A percentile compares a stretch with the other conserved stretches of the same genome.
Conservation (phyloP, 2,888 invertebrate species). For the Iselma pallidipennis region DNA sequence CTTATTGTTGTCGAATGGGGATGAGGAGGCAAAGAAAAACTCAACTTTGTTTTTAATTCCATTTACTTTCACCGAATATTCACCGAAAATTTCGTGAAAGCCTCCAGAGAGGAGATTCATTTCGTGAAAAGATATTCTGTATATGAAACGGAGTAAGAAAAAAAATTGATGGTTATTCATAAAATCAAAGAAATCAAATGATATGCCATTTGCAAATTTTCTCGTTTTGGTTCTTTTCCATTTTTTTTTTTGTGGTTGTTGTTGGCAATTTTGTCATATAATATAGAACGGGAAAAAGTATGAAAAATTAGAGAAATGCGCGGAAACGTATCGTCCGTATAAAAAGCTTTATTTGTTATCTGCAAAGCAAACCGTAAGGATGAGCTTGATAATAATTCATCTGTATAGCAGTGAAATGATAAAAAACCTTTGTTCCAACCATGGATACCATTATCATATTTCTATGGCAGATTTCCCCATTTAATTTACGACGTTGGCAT, state of each 20-base stretch:
- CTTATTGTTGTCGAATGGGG: neutral
- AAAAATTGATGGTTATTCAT: neutral
- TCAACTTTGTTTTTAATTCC: neutral
- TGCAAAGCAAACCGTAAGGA: constrained; percentile 36
- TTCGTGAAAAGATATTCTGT: too few relatives aligned
- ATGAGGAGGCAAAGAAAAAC: neutral
- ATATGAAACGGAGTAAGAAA: too few relatives aligned
- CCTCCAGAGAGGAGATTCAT: neutral
- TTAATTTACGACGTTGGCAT: constrained; percentile 11
- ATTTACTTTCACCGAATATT: neutral
- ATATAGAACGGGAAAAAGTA: neutral
- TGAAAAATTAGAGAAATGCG: neutral
- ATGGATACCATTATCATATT: constrained; percentile 16
- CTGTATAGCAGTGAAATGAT: constrained; percentile 24
- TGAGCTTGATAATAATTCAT: constrained; percentile 41
- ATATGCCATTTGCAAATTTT: neutral
- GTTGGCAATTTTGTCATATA: neutral
- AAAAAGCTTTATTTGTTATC: constrained; percentile 50
- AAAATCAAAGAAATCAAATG: neutral
- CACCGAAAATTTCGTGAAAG: neutral
- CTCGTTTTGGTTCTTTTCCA: neutral
- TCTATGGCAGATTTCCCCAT: constrained; percentile 19
- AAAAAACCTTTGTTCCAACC: constrained; percentile 32
- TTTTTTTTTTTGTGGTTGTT: neutral
- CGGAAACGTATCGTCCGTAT: constrained; percentile 27